Evolutionary conservation across 2,888 invertebrate genomes (phyloP).

Genomic region (Xestia xanthographa): DNA sequence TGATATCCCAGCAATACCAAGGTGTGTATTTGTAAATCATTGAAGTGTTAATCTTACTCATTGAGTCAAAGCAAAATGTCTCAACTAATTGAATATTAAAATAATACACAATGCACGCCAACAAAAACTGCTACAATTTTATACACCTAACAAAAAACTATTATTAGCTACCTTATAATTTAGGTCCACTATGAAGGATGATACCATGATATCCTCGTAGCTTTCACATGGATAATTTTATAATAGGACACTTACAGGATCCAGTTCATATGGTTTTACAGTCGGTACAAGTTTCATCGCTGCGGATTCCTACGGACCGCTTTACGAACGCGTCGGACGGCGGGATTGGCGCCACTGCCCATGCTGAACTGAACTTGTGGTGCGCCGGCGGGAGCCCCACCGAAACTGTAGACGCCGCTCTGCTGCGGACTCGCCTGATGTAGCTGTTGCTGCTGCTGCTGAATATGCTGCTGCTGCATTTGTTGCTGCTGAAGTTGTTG

Average conservation of each 20-base stretch:
- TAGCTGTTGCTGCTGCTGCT: conserved; percentile 60
- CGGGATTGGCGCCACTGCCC: conserved; percentile 76
- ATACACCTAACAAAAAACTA: conserved; percentile 42
- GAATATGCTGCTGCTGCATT: conserved; percentile 50
- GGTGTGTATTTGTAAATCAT: neutral
- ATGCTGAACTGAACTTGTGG: conserved; percentile 82
- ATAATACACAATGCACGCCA: conserved; percentile 60
- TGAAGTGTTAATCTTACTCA: neutral
- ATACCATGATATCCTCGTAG: conserved; percentile 39
- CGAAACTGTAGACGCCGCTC: conserved; percentile 78
- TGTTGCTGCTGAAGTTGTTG: conserved; percentile 44
- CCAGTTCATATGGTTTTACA: conserved; percentile 44
- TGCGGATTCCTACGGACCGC: conserved; percentile 81
- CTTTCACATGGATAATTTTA: conserved; percentile 47
- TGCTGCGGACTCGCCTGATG: conserved; percentile 66
- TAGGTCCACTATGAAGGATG: conserved; percentile 57
- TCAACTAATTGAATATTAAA: conserved; percentile 23
- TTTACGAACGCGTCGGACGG: conserved; percentile 78
- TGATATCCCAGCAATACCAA: neutral
- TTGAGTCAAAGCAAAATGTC: conserved; percentile 3
- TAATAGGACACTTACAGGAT: conserved; percentile 60
- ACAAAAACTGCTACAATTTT: conserved; percentile 44
- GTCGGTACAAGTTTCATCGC: conserved; percentile 73
- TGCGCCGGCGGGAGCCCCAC: conserved; percentile 64
- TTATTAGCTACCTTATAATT: conserved; percentile 61